Base-by-base conservation (phyloP, 1,140 invertebrate species). In the Pogonomyrmex barbatus region DNA sequence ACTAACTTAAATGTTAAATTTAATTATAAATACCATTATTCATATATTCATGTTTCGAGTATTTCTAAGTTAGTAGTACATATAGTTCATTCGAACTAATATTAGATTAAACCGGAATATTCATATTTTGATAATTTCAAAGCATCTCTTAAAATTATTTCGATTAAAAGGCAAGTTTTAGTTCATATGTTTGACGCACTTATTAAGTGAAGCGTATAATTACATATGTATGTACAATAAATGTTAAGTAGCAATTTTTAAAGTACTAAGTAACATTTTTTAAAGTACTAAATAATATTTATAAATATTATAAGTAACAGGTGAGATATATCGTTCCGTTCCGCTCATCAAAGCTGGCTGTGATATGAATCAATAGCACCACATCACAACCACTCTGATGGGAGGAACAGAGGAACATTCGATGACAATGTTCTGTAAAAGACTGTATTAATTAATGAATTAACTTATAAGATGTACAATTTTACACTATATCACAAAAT, bases 311-410 rank as follows among this genome's bases (percentile, higher is more conserved):
- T 24, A 75, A 60, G 54, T 33, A 77, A 62, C 12, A 54, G 91
- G 70, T 76, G 92, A 90, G 56, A 91, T 82, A 89, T 84, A 91
- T 91, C 92, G 92, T 85, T 91, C 91, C 91, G 93, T 95, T 93
- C 92, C 96, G 97, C 97, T 98, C 97, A 98, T 98, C 97, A 98
- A 98, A 98, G 97, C 97, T 98, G 97, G 97, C 97, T 98, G 97
- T 98, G 97, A 98, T 98, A 98, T 97, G 97, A 95, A 94, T 95
- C 79, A 73, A 88, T 83, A 94, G 92, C 93, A 95, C 96, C 97
- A 97, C 96, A 97, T 97, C 97, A 97, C 97, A 97, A 95, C 97
- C 97, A 97, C 96, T 97, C 97, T 96, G 96, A 96, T 95, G 94
- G 94, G 95, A 91, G 93, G 92, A 94, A 95, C 93, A 94, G 90